A percentile compares a stretch with the other conserved stretches of the same genome.
These are phyloP conservation scores for Polylopha cassiicola DNA, from an alignment of 2,888 invertebrate species.

Conservation along the genomic window DNA sequence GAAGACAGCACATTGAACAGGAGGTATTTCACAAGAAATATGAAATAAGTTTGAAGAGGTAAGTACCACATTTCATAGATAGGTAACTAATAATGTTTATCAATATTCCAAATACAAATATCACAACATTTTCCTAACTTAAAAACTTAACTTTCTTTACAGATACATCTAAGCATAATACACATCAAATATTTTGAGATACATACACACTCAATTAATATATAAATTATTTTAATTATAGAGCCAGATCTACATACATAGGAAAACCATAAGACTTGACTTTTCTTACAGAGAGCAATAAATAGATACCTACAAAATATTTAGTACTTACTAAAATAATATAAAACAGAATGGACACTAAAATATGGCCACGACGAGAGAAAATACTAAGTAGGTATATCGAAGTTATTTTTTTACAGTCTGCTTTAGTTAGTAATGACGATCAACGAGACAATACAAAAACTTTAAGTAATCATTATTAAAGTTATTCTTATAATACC, in stretches of 20 bases:
- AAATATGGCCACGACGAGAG: constrained; percentile 71
- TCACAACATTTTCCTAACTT: constrained; percentile 74
- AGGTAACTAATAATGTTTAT: constrained; percentile 40
- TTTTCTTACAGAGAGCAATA: constrained; percentile 44
- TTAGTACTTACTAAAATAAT: constrained; percentile 39
- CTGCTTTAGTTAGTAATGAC: too few species aligned
- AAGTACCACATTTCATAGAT: constrained; percentile 21
- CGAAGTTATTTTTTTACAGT: too few species aligned
- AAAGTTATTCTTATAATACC: constrained; percentile 17
- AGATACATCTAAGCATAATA: constrained; percentile 63
- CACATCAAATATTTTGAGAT: constrained; percentile 62
- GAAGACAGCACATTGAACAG: too few species aligned
- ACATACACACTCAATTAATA: constrained; percentile 44
- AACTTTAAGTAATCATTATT: constrained; percentile 15
- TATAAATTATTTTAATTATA: constrained; percentile 46
- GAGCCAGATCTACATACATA: constrained; percentile 43
- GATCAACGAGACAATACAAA: constrained; percentile 7
- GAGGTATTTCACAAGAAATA: too few species aligned
- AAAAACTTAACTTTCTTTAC: constrained; percentile 65
- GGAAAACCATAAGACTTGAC: constrained; percentile 35
- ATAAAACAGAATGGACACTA: constrained; percentile 55
- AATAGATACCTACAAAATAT: constrained; percentile 34
- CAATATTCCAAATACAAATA: constrained; percentile 78
- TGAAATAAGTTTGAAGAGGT: too few species aligned
- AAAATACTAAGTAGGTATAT: constrained; percentile 13